These are phyloP conservation scores for Watsonalla cultraria DNA, from an alignment of 2,888 invertebrate genomes.

Conservation along the genomic window DNA sequence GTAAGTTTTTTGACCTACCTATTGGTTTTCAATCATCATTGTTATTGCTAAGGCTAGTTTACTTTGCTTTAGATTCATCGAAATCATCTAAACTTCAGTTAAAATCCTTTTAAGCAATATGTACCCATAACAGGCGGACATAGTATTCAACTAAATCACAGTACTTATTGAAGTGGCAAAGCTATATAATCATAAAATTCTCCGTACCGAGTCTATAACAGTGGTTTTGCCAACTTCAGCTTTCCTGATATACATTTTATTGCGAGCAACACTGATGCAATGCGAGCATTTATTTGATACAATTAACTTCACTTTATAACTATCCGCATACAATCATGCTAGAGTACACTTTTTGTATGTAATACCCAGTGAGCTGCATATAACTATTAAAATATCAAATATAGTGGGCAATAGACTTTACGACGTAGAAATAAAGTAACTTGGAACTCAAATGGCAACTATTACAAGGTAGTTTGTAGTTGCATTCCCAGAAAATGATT, in stretches of 20 bases:
- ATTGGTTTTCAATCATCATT: too few relatives aligned
- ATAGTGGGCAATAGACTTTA: background rate
- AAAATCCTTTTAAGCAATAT: too few relatives aligned
- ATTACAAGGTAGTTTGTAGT: constrained; percentile 14
- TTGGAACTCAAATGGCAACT: constrained; percentile 7
- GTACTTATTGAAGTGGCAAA: too few relatives aligned
- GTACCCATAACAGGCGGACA: too few relatives aligned
- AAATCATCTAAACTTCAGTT: too few relatives aligned
- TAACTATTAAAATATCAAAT: background rate
- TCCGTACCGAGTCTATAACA: background rate
- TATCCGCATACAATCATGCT: too few relatives aligned
- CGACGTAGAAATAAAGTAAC: constrained; percentile 3
- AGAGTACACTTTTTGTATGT: background rate
- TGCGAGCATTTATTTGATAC: background rate
- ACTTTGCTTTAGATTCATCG: too few relatives aligned
- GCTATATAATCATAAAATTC: too few relatives aligned
- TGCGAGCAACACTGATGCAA: background rate
- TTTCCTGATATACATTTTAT: background rate
- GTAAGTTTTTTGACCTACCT: too few relatives aligned
- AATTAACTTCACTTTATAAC: background rate
- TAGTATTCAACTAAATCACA: too few relatives aligned
- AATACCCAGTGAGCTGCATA: background rate
- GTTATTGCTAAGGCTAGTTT: too few relatives aligned
- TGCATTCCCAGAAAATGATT: constrained; percentile 28
- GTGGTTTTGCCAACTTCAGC: background rate